These are phyloP conservation scores for Apoda limacodes DNA, from an alignment of 2,888 invertebrate genomes.

Conservation along the genomic window DNA sequence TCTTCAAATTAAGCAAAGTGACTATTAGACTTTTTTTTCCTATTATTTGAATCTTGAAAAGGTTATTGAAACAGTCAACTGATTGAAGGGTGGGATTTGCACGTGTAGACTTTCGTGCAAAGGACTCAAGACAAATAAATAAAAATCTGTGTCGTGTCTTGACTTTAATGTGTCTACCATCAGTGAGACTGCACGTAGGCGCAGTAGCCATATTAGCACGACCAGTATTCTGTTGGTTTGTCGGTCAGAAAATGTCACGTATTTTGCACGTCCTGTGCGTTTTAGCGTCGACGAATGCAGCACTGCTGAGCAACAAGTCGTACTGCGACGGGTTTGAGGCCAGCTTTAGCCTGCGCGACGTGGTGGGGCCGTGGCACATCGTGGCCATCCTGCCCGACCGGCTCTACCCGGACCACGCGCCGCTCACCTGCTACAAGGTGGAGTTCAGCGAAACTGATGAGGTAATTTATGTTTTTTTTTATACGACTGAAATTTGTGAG, in stretches of 20 bases:
- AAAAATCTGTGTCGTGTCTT: too few species aligned
- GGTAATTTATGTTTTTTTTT: slow-evolving; percentile 35
- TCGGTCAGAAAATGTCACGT: slow-evolving; percentile 25
- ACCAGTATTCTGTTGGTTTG: slow-evolving; percentile 3
- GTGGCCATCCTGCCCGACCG: slow-evolving; percentile 49
- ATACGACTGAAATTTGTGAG: neutral
- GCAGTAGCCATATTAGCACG: slow-evolving; percentile 4
- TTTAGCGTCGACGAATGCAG: slow-evolving; percentile 21
- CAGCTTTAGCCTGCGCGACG: slow-evolving; percentile 35
- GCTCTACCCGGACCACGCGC: slow-evolving; percentile 36
- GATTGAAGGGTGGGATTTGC: too few species aligned
- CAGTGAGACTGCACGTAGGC: too few species aligned
- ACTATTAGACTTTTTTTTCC: too few species aligned
- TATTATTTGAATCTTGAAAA: too few species aligned
- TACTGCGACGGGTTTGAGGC: slow-evolving; percentile 40
- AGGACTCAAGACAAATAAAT: too few species aligned
- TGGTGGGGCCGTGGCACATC: slow-evolving; percentile 46
- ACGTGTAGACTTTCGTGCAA: too few species aligned
- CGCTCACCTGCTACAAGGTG: slow-evolving; percentile 40
- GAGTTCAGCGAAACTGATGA: slow-evolving; percentile 53
- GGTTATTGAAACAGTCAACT: too few species aligned
- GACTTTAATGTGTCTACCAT: too few species aligned
- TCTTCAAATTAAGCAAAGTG: too few species aligned
- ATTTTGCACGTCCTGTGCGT: slow-evolving; percentile 20
- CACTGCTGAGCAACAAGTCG: slow-evolving; percentile 24